Evolutionary conservation across 2,888 invertebrate genomes (phyloP).

Genomic region (Amblyjoppa fuscipennis): DNA sequence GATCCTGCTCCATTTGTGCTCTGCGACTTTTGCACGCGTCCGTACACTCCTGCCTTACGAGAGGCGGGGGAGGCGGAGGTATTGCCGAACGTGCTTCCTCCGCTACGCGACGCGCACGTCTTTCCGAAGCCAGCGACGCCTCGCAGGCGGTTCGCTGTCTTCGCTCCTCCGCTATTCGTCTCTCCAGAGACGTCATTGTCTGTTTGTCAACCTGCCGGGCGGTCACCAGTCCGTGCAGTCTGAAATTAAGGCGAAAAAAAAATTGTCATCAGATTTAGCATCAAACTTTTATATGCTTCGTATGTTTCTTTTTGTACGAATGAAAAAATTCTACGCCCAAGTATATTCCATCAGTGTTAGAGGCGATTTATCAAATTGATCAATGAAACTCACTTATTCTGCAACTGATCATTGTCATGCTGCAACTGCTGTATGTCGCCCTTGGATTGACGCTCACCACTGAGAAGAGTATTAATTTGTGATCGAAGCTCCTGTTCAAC

Average conservation of each 20-base stretch:
- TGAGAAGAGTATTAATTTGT: slow-evolving; percentile 89
- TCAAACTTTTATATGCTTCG: neutral
- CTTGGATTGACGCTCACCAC: slow-evolving; percentile 89
- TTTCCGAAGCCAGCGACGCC: slow-evolving; percentile 90
- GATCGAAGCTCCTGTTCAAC: slow-evolving; percentile 90
- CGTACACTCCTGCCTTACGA: slow-evolving; percentile 88
- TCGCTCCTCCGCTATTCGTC: slow-evolving; percentile 94
- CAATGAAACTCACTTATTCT: slow-evolving; percentile 89
- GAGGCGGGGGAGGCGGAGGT: slow-evolving; percentile 82
- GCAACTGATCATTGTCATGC: slow-evolving; percentile 95
- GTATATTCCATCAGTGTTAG: neutral
- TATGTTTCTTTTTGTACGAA: neutral
- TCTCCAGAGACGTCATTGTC: slow-evolving; percentile 91
- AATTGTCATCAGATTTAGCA: neutral
- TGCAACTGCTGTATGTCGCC: slow-evolving; percentile 92
- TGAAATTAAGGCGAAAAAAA: slow-evolving; percentile 77
- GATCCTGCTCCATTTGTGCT: slow-evolving; percentile 90
- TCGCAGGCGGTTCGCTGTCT: slow-evolving; percentile 91
- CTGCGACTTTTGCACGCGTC: slow-evolving; percentile 89
- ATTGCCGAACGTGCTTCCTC: slow-evolving; percentile 85
- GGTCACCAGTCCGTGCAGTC: slow-evolving; percentile 91
- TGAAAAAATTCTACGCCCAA: neutral
- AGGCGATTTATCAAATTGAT: neutral
- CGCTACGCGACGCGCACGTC: slow-evolving; percentile 89
- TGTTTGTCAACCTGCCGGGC: slow-evolving; percentile 93